Evolutionary conservation across 1,140 invertebrate genomes (phyloP).

Genomic region (Brachionus sp.): DNA sequence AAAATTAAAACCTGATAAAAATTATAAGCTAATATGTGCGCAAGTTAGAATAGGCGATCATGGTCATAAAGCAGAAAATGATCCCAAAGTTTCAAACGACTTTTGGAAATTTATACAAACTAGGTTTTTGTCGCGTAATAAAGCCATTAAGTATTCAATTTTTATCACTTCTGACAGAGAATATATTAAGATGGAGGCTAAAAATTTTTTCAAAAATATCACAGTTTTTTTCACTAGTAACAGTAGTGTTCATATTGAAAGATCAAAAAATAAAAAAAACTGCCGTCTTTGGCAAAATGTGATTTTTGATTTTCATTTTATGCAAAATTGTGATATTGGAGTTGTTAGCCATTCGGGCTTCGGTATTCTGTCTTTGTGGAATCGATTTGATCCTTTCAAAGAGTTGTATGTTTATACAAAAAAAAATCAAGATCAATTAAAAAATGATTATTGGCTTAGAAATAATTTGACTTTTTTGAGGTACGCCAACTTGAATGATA

Average conservation of each 20-base stretch:
- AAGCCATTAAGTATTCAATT: neutral
- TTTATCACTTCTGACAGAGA: neutral
- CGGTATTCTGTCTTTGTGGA: constrained; percentile 10
- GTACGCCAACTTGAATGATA: neutral
- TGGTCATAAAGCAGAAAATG: neutral
- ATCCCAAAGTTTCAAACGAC: neutral
- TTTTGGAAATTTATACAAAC: neutral
- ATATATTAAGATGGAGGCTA: neutral
- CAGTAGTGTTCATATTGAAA: neutral
- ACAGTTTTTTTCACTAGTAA: neutral
- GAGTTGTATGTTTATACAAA: constrained; percentile 21
- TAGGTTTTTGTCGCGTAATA: neutral
- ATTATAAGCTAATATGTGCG: neutral
- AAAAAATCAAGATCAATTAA: neutral
- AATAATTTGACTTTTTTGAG: constrained; percentile 19
- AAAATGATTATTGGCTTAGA: neutral
- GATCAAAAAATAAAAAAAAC: neutral
- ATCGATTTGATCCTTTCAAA: neutral
- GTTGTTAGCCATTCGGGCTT: constrained; percentile 33
- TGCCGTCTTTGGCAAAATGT: neutral
- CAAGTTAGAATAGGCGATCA: constrained; percentile 21
- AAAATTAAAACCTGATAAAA: neutral
- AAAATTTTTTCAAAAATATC: neutral
- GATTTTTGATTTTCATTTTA: constrained; percentile 25
- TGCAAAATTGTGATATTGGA: constrained; percentile 35